These are phyloP conservation scores for Acrossocheilus wenchowensis DNA, from an alignment of 2,797 vertebrate genomes.

Conservation along the genomic window DNA sequence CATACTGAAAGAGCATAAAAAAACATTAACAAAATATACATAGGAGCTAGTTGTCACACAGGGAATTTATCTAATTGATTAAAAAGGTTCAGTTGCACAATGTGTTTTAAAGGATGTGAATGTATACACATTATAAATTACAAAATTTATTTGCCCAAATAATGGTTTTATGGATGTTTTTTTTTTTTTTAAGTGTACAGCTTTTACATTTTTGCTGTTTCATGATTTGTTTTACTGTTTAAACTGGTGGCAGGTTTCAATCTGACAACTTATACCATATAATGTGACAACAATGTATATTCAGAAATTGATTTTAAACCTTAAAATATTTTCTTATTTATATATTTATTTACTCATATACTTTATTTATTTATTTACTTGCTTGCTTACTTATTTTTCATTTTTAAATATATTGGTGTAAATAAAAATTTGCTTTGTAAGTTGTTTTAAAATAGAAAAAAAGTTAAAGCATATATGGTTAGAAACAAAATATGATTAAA, in stretches of 20 bases:
- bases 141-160: neutral
- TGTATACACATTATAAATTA: neutral
- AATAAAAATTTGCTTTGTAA: neutral
- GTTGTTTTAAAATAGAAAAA: neutral
- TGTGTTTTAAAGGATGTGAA: neutral
- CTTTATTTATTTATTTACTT: too few relatives aligned
- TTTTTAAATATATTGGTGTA: neutral
- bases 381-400: neutral
- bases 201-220: neutral
- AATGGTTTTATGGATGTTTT: neutral
- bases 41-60: neutral
- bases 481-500: neutral
- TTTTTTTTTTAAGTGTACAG: neutral
- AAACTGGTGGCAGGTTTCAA: neutral
- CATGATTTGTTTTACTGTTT: neutral
- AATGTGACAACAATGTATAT: neutral
- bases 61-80: neutral
- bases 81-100: neutral
- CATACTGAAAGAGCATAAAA: neutral
- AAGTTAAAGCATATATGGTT: neutral
- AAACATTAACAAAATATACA: neutral
- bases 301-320: neutral
- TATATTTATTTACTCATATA: neutral
- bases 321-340: neutral
- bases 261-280: neutral